A percentile compares a stretch with the other conserved stretches of the same genome.
These are phyloP conservation scores for Platysternon megacephalum DNA, from an alignment of 2,113 vertebrate species.

Conservation along the genomic window DNA sequence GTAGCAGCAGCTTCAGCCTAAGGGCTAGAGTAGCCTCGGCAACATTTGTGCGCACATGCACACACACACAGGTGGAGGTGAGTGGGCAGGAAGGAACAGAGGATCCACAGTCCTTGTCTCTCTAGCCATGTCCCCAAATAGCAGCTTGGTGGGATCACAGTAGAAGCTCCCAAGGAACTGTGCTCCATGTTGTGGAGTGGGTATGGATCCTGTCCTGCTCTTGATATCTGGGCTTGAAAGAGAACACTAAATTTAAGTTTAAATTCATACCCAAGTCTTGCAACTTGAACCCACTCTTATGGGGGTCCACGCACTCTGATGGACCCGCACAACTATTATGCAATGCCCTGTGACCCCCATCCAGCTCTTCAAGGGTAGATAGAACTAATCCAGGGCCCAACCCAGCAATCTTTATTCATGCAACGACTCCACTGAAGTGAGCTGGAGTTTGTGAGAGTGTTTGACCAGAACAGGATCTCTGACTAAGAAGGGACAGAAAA, in stretches of 20 bases:
- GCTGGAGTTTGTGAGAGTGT: not conserved
- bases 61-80: not conserved
- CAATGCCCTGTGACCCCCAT: not conserved
- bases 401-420: not conserved
- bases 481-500: not conserved
- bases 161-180: not conserved
- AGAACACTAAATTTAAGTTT: not conserved
- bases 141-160: accelerated
- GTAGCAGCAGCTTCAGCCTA: not conserved
- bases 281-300: not conserved
- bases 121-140: not conserved
- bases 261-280: not conserved
- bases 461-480: not conserved
- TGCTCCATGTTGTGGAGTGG: not conserved
- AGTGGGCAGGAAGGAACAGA: not conserved
- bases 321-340: not conserved
- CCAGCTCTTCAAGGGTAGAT: not conserved
- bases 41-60: not conserved
- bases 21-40: not conserved
- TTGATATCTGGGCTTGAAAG: not conserved
- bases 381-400: not conserved
- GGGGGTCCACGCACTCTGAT: too few relatives aligned
- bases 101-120: slow-evolving; percentile 3
- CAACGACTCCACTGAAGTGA: not conserved
- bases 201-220: not conserved